These are phyloP conservation scores for Cricetomys ansorgei DNA, from an alignment of 2,113 vertebrate species.

Conservation along the genomic window DNA sequence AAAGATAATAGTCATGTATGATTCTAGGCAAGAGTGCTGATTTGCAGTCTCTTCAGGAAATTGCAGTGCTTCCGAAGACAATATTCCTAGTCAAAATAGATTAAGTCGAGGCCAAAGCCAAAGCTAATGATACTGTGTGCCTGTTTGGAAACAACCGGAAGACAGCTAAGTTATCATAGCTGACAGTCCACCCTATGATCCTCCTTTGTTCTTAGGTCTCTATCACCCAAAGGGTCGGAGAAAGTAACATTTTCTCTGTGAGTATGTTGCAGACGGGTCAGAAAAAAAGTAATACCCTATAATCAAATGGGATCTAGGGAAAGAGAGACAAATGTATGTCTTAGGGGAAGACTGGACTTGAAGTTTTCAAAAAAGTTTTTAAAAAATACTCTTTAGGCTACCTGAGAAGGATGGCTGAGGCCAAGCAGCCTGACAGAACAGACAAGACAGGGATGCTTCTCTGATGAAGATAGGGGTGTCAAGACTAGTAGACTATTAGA, in stretches of 20 bases:
- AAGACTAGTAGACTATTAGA: neutral
- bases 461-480: neutral
- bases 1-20: constrained; percentile 66
- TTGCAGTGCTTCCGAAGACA: constrained; percentile 81
- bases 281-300: neutral
- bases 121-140: constrained; percentile 83
- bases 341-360: neutral
- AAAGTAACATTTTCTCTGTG: constrained; percentile 43
- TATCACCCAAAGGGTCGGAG: constrained; percentile 19
- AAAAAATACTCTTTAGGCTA: neutral
- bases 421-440: neutral
- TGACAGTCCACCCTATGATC: constrained; percentile 66
- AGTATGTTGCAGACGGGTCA: neutral
- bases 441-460: neutral
- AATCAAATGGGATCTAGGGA: neutral
- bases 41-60: constrained; percentile 85
- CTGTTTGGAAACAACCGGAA: constrained; percentile 78
- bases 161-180: constrained; percentile 64
- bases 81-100: constrained; percentile 84
- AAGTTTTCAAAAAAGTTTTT: constrained; percentile 6
- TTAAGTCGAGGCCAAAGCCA: constrained; percentile 81
- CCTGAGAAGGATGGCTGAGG: too few relatives aligned
- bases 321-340: neutral
- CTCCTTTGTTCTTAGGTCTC: constrained; percentile 55
- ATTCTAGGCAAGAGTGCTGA: constrained; percentile 80